Evolutionary conservation across 2,113 vertebrate species (phyloP).

Genomic region (Rhinolophus sinicus): DNA sequence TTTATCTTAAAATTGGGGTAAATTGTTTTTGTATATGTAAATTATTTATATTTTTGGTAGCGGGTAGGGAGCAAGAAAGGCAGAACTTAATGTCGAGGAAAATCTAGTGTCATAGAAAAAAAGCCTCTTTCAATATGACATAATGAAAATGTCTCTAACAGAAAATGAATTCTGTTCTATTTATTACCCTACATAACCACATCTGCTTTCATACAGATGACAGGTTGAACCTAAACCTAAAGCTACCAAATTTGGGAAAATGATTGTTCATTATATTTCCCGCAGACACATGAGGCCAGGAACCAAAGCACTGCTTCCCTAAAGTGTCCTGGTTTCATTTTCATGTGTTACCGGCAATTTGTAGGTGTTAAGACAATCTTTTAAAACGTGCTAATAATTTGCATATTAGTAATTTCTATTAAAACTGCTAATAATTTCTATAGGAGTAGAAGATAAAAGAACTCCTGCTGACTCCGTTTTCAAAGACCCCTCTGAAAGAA

Average conservation of each 20-base stretch:
- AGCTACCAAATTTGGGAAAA: slow-evolving; percentile 12
- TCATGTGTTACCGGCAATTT: background rate
- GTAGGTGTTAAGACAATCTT: background rate
- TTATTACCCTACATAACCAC: background rate
- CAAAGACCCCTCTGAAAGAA: background rate
- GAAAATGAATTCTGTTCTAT: background rate
- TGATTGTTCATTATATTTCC: background rate
- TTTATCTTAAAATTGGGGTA: background rate
- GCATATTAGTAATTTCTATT: background rate
- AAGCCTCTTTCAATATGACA: background rate
- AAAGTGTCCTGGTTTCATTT: slow-evolving; percentile 19
- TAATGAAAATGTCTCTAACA: background rate
- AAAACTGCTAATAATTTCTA: background rate
- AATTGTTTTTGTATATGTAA: background rate
- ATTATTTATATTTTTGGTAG: slow-evolving; percentile 21
- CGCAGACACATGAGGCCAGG: background rate
- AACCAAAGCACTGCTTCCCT: background rate
- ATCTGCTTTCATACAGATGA: slow-evolving; percentile 25
- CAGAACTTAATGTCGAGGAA: background rate
- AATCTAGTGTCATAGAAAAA: background rate
- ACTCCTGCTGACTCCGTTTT: background rate
- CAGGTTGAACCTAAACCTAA: background rate
- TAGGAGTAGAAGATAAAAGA: background rate
- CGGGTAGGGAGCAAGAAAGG: background rate
- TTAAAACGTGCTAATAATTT: background rate